Evolutionary conservation across 2,888 invertebrate genomes (phyloP).

Genomic region (Scaptomyza cyrtandrae): DNA sequence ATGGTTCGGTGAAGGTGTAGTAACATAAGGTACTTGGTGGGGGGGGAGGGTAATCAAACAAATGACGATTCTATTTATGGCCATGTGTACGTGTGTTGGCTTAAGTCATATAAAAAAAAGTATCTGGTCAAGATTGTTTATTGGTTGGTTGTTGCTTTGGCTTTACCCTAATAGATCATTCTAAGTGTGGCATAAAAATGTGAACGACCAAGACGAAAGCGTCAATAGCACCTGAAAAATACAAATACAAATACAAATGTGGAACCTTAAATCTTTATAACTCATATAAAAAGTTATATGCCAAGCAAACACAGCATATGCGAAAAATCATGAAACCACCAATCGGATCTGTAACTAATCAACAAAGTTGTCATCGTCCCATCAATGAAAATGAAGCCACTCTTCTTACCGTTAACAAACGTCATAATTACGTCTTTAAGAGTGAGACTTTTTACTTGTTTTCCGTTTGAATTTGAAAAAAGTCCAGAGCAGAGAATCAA

Average conservation of each 20-base stretch:
- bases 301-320: neutral
- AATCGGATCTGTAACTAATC: slow-evolving; percentile 15
- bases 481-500: neutral
- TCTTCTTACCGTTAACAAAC: neutral
- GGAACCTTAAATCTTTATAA: slow-evolving; percentile 42
- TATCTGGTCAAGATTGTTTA: slow-evolving; percentile 1
- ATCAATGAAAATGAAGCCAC: neutral
- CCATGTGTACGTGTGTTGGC: slow-evolving; percentile 40
- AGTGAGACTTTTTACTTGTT: neutral
- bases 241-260: neutral
- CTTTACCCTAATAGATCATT: slow-evolving; percentile 35
- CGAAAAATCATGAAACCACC: slow-evolving; percentile 6
- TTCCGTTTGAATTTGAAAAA: neutral
- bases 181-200: slow-evolving; percentile 43
- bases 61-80: slow-evolving; percentile 57
- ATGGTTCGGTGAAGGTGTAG: neutral
- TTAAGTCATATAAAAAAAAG: no score
- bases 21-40: neutral
- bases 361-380: slow-evolving; percentile 1
- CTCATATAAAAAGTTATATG: slow-evolving; percentile 3
- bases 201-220: neutral
- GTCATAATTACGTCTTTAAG: no score
- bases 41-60: slow-evolving; percentile 54
- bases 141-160: neutral
- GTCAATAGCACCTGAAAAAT: slow-evolving; percentile 1